A percentile compares a stretch with the other conserved stretches of the same genome.
phyloP scores from a whole-genome alignment of 2,888 invertebrate genomes.

The Timema cristinae region DNA sequence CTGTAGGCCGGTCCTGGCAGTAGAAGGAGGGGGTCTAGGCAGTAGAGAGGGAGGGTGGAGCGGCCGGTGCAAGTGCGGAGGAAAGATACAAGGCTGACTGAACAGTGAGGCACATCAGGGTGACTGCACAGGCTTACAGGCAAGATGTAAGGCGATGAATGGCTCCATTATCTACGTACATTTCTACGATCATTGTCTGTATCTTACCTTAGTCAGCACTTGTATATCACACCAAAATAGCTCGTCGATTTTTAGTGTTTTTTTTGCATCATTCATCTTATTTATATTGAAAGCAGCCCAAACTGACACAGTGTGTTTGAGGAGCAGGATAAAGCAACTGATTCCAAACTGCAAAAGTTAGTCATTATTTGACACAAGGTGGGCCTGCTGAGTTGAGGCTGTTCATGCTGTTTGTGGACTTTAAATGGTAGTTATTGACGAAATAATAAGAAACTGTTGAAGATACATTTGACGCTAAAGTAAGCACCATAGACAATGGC shows the following conservation, averaged over 20 bases:
- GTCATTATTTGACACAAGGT: not conserved
- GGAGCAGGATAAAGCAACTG: not conserved
- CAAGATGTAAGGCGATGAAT: not conserved
- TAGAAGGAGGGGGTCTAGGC: no score
- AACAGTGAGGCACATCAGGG: no score
- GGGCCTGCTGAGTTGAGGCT: not conserved
- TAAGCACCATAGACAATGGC: not conserved
- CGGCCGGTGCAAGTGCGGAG: no score
- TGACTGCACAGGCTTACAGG: not conserved
- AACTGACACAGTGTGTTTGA: not conserved
- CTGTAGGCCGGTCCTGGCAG: no score
- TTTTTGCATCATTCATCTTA: not conserved
- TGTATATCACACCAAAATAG: not conserved
- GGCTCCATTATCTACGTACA: not conserved
- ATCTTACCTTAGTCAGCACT: not conserved
- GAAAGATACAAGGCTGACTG: no score
- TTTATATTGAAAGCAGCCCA: conserved; percentile 1
- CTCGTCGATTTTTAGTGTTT: not conserved
- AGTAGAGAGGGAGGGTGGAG: no score
- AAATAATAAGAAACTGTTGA: not conserved
- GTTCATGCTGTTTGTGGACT: not conserved
- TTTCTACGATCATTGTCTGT: not conserved
- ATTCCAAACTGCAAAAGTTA: not conserved
- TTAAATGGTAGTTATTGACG: not conserved
- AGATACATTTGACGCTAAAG: conserved; percentile 8